Evolutionary conservation across 2,797 vertebrate genomes (phyloP).

Genomic region (Cryptoblepharus egeriae): DNA sequence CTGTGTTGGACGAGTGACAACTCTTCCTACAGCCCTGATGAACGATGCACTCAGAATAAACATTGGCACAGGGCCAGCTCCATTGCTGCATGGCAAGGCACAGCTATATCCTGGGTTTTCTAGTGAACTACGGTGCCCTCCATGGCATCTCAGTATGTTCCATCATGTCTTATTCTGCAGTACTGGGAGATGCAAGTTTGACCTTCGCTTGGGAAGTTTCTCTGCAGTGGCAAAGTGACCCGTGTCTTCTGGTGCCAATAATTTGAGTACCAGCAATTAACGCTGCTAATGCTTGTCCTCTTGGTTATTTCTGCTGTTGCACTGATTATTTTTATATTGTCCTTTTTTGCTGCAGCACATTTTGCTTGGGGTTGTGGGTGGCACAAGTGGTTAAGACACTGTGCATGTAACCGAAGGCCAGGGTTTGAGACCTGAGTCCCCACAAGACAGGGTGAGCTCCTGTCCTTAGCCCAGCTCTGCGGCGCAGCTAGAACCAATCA

Average conservation of each 20-base stretch:
- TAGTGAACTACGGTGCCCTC: conserved; percentile 55
- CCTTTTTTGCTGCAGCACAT: conserved; percentile 2
- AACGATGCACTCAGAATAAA: conserved; percentile 62
- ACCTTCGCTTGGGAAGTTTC: conserved; percentile 37
- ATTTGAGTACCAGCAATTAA: conserved; percentile 8
- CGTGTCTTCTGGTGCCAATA: conserved; percentile 9
- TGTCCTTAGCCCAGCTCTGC: too few species aligned
- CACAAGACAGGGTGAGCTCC: too few species aligned
- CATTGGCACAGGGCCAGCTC: conserved; percentile 47
- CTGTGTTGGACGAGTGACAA: conserved; percentile 67
- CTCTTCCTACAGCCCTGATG: conserved; percentile 54
- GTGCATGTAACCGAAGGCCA: too few species aligned
- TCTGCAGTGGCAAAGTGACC: conserved; percentile 36
- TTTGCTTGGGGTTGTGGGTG: too few species aligned
- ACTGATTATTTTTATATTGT: conserved; percentile 5
- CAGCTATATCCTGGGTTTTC: conserved; percentile 60
- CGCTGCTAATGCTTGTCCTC: not conserved
- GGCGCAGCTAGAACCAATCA: too few species aligned
- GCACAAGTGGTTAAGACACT: too few species aligned
- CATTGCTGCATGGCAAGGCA: conserved; percentile 39
- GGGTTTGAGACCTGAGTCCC: too few species aligned
- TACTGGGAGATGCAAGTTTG: conserved; percentile 34
- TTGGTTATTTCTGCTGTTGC: not conserved
- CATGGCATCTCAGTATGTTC: conserved; percentile 49
- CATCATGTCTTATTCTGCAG: not conserved